Base-by-base conservation (phyloP, 2,113 vertebrate genomes). In the Australoheros scitulus region DNA sequence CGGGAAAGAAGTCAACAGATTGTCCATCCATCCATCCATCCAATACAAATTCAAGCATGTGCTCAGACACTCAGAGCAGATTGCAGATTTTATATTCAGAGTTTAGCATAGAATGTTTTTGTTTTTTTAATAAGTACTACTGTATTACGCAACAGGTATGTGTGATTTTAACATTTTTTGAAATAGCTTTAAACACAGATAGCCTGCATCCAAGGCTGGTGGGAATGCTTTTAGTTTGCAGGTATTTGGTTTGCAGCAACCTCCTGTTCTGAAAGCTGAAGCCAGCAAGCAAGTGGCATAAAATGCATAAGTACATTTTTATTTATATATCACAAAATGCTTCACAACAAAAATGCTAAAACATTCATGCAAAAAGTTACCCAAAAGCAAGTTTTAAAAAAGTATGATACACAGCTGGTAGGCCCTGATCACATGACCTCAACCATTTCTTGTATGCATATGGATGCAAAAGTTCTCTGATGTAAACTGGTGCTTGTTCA, bases 1-100 rank as follows among this genome's bases (percentile, higher is more conserved):
- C 38, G 17, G 36, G 13, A 34, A 50, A 79, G 50, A 79, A 43
- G 43, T 43, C 6, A 47, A 68, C 72, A 82, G 87, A 85, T 80
- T 81, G 47, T 64, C n/a, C n/a, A n/a, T n/a, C n/a, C n/a, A n/a
- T n/a, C n/a, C n/a, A n/a, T n/a, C n/a, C n/a, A n/a, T n/a, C n/a
- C n/a, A n/a, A n/a, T n/a, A n/a, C 59, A 38, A 61, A 76, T 57
- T 41, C 7, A 65, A 63, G 29, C 60, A 56, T 64, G 20, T 58
- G 43, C 41, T 17, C 58, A 11, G 38, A 64, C 18, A 50, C 43
- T 20, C 11, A n/a, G 59, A 56, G 63, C 18, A 26, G 36, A 56
- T 11, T 13, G 14, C 52, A 68, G 75, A 70, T 41, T 75, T 78
- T 18, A 15, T 18, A 61, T 24, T 55, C 68, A 24, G 36, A 61